These are phyloP conservation scores for Clamator glandarius DNA, from an alignment of 2,797 vertebrate genomes.

Conservation along the genomic window DNA sequence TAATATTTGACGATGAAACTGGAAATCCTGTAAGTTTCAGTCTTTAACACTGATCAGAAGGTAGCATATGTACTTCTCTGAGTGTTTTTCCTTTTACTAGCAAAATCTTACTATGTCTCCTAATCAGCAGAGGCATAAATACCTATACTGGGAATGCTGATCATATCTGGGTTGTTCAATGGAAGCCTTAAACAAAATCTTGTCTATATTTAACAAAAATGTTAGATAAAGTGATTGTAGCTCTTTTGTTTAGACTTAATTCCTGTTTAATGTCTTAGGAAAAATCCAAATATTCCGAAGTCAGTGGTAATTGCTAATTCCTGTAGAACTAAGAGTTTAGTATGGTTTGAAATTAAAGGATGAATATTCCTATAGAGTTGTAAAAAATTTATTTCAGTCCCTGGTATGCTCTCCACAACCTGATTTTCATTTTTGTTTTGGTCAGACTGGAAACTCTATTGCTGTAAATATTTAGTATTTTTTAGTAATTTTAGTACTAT, in stretches of 20 bases:
- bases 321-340: background rate
- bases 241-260: background rate
- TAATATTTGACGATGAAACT: constrained; percentile 88
- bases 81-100: background rate
- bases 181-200: background rate
- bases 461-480: background rate
- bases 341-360: background rate
- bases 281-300: background rate
- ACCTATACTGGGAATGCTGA: background rate
- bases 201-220: background rate
- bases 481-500: background rate
- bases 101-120: background rate
- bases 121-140: background rate
- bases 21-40: constrained; percentile 87
- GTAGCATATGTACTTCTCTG: background rate
- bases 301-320: background rate
- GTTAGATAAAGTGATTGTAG: background rate
- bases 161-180: background rate
- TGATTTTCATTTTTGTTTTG: background rate
- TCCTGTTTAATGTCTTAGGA: background rate
- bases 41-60: background rate
- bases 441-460: background rate
- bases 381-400: background rate
- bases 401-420: background rate
- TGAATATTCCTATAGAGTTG: background rate